Percentiles rank a stretch among this genome's conserved stretches.
Evolutionary conservation across 2,113 vertebrate species (phyloP).

Genomic region (Mesitornis unicolor): DNA sequence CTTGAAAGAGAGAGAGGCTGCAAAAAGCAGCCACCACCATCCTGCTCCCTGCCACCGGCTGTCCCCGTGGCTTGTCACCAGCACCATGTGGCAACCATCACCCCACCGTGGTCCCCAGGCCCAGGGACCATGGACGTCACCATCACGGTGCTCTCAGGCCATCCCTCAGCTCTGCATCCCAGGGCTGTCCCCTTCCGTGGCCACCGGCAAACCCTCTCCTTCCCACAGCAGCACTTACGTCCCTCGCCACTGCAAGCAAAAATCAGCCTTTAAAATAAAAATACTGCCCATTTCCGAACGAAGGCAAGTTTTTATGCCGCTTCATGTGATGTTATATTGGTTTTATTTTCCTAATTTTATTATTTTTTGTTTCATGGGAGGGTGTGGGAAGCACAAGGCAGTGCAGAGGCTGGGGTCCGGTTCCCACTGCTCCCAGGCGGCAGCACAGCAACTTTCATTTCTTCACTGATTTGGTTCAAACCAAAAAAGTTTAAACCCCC

Average conservation of each 20-base stretch:
- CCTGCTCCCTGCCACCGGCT: accelerated
- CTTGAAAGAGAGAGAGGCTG: background rate
- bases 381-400: background rate
- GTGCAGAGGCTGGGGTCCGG: accelerated
- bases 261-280: background rate
- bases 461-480: background rate
- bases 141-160: accelerated
- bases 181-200: accelerated
- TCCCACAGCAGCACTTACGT: accelerated
- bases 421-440: background rate
- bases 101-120: accelerated
- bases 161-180: background rate
- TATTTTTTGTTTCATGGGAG: background rate
- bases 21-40: accelerated
- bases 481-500: background rate
- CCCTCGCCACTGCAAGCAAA: background rate
- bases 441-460: background rate
- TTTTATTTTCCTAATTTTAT: too few relatives aligned
- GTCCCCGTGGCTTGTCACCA: background rate
- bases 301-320: accelerated
- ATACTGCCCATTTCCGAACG: accelerated
- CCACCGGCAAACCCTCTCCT: background rate
- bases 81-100: background rate
- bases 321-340: accelerated
- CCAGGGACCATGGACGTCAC: accelerated